Evolutionary conservation across 2,888 invertebrate species (phyloP).

Genomic region (Ochlodes sylvanus): DNA sequence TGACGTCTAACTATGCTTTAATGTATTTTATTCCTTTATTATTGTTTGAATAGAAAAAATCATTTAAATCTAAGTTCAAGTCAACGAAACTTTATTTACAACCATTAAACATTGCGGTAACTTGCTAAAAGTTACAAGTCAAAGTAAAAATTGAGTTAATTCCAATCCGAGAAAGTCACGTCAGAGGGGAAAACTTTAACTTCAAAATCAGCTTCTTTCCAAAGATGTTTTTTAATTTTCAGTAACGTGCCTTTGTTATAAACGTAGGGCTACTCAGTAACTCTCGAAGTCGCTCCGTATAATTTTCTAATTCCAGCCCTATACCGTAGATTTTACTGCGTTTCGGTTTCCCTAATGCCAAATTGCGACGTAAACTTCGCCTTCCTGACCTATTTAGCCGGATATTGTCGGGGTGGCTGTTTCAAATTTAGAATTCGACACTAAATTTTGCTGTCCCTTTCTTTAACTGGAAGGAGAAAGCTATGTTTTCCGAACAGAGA

Average conservation of each 20-base stretch:
- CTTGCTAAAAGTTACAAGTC: conserved; percentile 22
- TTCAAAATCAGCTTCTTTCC: conserved; percentile 23
- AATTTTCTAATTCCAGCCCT: conserved; percentile 73
- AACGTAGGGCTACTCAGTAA: conserved; percentile 44
- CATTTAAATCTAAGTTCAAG: not conserved
- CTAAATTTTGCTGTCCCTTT: conserved; percentile 62
- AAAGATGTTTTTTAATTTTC: conserved; percentile 36
- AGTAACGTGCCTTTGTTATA: conserved; percentile 43
- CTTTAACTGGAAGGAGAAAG: conserved; percentile 57
- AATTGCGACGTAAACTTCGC: conserved; percentile 80
- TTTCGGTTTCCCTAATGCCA: conserved; percentile 74
- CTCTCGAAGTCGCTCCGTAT: conserved; percentile 56
- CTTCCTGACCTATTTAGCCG: conserved; percentile 83
- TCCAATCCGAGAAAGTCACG: conserved; percentile 15
- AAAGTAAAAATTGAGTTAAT: conserved; percentile 34
- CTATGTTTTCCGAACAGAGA: conserved; percentile 44
- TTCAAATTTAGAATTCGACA: conserved; percentile 70
- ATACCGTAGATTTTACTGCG: conserved; percentile 72
- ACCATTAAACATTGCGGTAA: conserved; percentile 12
- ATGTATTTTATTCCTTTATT: not conserved
- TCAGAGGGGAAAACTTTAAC: conserved; percentile 24
- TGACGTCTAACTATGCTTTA: not conserved
- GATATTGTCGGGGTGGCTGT: conserved; percentile 71
- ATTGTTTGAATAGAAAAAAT: not conserved
- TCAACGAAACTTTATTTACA: conserved; percentile 7